phyloP scores from a whole-genome alignment of 1,140 invertebrate species.

The Habropoda laboriosa region DNA sequence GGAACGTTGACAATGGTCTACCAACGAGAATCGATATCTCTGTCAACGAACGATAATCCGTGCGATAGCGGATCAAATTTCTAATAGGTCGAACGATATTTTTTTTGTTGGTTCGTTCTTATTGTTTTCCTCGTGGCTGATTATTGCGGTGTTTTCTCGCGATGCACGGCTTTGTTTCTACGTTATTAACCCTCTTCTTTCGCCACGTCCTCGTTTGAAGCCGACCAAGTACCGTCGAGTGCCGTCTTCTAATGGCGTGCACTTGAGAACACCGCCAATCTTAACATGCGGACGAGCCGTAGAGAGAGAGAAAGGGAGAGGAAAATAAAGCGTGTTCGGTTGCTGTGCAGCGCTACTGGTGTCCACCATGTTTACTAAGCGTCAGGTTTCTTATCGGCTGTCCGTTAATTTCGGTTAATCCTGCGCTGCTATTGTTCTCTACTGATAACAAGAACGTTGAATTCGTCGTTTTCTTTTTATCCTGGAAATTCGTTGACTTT shows the following conservation, averaged over 20 bases:
- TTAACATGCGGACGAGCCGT: constrained; percentile 11
- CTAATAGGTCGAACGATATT: background rate
- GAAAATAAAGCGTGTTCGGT: background rate
- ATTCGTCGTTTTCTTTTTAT: no score
- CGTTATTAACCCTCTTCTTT: constrained; percentile 43
- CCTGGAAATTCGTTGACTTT: no score
- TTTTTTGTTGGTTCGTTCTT: background rate
- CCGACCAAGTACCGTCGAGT: constrained; percentile 46
- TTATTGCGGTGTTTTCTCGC: background rate
- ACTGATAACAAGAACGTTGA: background rate
- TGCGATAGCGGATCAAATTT: background rate
- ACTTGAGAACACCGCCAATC: constrained; percentile 25
- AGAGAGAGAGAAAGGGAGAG: background rate
- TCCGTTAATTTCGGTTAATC: constrained; percentile 16
- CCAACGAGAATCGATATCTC: background rate
- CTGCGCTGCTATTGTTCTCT: no score
- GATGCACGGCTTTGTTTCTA: constrained; percentile 3
- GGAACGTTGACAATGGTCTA: background rate
- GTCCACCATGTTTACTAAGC: constrained; percentile 5
- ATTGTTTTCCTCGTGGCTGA: background rate
- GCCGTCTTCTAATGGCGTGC: constrained; percentile 38
- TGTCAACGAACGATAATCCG: background rate
- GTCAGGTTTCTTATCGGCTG: constrained; percentile 1
- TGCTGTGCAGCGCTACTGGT: background rate
- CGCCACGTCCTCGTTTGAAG: constrained; percentile 42